A percentile compares a stretch with the other conserved stretches of the same genome.
These are phyloP conservation scores for Oncorhynchus clarkii DNA, from an alignment of 2,113 vertebrate genomes.

Conservation along the genomic window DNA sequence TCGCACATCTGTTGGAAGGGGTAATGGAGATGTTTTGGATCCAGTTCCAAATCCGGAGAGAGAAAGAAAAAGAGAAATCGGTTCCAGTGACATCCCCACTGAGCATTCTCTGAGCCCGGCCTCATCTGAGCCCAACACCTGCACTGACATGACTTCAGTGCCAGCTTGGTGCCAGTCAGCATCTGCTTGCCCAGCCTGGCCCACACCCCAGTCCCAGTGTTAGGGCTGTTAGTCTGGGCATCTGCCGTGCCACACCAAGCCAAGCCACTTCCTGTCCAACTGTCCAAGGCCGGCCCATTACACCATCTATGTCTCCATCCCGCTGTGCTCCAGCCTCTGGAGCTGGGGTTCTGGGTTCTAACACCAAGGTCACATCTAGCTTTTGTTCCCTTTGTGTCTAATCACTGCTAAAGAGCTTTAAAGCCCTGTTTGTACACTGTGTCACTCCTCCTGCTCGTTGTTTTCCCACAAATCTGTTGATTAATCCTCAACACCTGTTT, in stretches of 20 bases:
- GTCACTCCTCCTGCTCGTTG: not conserved
- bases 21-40: not conserved
- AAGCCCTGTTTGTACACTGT: not conserved
- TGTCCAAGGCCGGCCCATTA: slow-evolving; percentile 21
- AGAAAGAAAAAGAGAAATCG: not conserved
- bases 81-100: slow-evolving; percentile 18
- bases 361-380: not conserved
- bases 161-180: slow-evolving; percentile 38
- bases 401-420: slow-evolving; percentile 14
- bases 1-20: too few relatives aligned
- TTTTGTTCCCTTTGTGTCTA: not conserved
- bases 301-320: slow-evolving; percentile 13
- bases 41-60: not conserved
- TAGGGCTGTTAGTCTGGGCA: slow-evolving; percentile 32
- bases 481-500: slow-evolving; percentile 21
- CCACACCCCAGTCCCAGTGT: slow-evolving; percentile 13
- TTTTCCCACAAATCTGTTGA: slow-evolving; percentile 17
- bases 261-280: slow-evolving; percentile 17
- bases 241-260: slow-evolving; percentile 12
- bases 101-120: slow-evolving; percentile 16
- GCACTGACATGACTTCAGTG: slow-evolving; percentile 33
- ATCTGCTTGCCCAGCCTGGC: slow-evolving; percentile 27
- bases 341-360: not conserved
- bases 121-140: slow-evolving; percentile 37
- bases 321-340: slow-evolving; percentile 1